Percentiles rank a stretch among this genome's conserved stretches.
Evolutionary conservation across 2,797 vertebrate genomes (phyloP).

Genomic region (Coregonus suidteri): DNA sequence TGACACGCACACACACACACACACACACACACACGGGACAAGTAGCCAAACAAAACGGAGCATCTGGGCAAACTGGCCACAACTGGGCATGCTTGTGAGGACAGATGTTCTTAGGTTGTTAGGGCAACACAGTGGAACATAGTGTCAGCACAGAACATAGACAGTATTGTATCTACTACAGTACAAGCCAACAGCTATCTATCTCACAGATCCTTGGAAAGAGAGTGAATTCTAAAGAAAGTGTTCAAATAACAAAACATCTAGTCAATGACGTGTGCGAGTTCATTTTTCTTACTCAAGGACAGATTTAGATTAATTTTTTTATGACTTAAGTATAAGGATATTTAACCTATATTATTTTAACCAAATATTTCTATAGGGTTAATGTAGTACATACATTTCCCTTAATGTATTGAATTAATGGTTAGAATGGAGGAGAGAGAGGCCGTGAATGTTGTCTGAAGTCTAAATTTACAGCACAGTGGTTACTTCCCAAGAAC

Average conservation of each 20-base stretch:
- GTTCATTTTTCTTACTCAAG: too few species aligned
- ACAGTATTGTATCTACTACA: neutral
- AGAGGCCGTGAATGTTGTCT: neutral
- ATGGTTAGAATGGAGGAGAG: slow-evolving; percentile 4
- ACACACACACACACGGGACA: too few species aligned
- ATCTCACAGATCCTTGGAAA: neutral
- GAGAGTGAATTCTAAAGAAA: neutral
- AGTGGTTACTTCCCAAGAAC: neutral
- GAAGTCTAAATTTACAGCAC: neutral
- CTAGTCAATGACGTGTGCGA: too few species aligned
- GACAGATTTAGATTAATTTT: too few species aligned
- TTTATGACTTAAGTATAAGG: too few species aligned
- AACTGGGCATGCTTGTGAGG: neutral
- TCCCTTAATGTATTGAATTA: neutral
- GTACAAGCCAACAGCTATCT: neutral
- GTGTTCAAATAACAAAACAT: neutral
- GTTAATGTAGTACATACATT: neutral
- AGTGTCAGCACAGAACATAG: neutral
- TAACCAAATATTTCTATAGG: too few species aligned
- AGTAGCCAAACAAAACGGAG: too few species aligned
- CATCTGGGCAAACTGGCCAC: neutral
- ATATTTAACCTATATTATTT: too few species aligned
- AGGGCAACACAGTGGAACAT: neutral
- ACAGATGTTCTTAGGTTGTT: slow-evolving; percentile 7
- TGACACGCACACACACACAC: neutral